Evolutionary conservation across 2,797 vertebrate genomes (phyloP).

Genomic region (Onychomys leucogaster): DNA sequence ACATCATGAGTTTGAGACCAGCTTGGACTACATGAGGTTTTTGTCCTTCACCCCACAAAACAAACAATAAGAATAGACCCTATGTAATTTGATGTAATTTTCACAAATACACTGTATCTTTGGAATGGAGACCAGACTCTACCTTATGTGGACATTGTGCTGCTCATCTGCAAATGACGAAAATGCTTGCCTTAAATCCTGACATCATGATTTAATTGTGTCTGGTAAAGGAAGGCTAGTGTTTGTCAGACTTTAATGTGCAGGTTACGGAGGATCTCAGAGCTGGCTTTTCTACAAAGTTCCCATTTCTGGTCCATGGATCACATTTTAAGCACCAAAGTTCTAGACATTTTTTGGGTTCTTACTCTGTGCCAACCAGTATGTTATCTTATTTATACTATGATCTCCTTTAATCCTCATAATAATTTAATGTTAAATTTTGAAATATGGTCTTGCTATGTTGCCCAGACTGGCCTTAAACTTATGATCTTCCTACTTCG

Average conservation of each 20-base stretch:
- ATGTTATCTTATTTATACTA: slow-evolving; percentile 1
- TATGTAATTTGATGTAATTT: slow-evolving; percentile 20
- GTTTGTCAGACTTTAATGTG: slow-evolving; percentile 40
- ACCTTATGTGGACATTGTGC: background rate
- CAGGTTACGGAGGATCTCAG: background rate
- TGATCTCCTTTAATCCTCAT: slow-evolving; percentile 47
- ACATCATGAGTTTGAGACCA: background rate
- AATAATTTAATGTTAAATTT: background rate
- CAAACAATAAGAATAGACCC: background rate
- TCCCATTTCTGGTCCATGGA: background rate
- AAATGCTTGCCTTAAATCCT: background rate
- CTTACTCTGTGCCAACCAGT: background rate
- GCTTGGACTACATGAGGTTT: background rate
- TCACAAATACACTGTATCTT: slow-evolving; percentile 51
- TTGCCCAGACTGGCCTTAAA: background rate
- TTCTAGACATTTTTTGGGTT: slow-evolving; percentile 35
- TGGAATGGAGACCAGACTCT: background rate
- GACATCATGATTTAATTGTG: background rate
- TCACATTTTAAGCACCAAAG: background rate
- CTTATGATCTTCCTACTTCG: background rate
- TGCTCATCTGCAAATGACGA: slow-evolving; percentile 38
- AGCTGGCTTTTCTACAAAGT: background rate
- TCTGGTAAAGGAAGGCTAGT: slow-evolving; percentile 12
- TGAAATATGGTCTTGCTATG: background rate
- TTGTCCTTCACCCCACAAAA: background rate